Percentiles rank a stretch among this genome's conserved stretches.
These are phyloP conservation scores for Piliocolobus tephrosceles DNA, from an alignment of 2,113 vertebrate genomes.

Conservation along the genomic window DNA sequence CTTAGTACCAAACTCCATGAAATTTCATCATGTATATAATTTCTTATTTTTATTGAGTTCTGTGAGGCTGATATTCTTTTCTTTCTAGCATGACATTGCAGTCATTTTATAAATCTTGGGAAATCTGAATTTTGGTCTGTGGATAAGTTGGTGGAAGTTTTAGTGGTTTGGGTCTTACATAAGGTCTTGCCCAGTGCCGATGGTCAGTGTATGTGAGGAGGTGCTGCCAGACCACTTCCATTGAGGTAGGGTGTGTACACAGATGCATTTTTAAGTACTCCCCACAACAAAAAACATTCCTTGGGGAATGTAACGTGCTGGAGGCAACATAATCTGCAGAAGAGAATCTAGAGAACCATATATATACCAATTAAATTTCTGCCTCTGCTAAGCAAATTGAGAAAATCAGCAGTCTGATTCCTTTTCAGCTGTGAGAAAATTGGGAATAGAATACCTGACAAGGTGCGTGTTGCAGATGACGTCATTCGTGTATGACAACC, in stretches of 20 bases:
- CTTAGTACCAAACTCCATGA: background rate
- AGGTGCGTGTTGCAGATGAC: background rate
- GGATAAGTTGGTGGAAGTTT: conserved; percentile 11
- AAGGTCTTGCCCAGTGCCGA: background rate
- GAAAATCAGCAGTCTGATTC: background rate
- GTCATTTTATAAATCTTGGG: background rate
- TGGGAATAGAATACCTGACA: background rate
- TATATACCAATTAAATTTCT: background rate
- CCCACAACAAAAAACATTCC: background rate
- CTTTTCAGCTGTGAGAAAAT: background rate
- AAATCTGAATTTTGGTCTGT: background rate
- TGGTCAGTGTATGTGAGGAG: background rate
- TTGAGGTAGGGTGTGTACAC: background rate
- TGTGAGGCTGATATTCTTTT: background rate
- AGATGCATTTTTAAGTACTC: background rate
- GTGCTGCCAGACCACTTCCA: background rate
- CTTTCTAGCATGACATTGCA: background rate
- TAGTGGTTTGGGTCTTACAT: conserved; percentile 17
- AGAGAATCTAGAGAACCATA: background rate
- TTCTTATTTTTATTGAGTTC: conserved; percentile 41
- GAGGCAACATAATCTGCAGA: background rate
- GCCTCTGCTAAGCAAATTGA: background rate
- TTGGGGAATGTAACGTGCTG: background rate
- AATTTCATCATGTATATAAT: background rate
- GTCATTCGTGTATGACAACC: background rate